Evolutionary conservation across 1,140 invertebrate species (phyloP).

Genomic region (Drosophila obscura): DNA sequence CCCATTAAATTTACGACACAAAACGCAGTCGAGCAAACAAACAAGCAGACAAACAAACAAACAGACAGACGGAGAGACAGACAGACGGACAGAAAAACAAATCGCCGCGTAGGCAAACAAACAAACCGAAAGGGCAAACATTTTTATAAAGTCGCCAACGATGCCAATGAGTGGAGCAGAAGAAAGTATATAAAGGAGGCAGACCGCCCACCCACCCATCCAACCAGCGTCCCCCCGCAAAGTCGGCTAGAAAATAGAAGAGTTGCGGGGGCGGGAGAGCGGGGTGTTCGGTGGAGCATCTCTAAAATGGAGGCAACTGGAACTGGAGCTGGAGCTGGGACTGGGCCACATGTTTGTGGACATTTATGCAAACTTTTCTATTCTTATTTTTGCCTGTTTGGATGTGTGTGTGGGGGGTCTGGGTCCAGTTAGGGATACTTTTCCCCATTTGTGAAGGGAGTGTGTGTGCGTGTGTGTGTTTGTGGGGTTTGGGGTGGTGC

Average conservation of each 20-base stretch:
- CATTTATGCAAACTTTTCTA: slow-evolving; percentile 73
- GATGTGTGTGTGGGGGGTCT: slow-evolving; percentile 15
- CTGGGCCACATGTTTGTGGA: slow-evolving; percentile 75
- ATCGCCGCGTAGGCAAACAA: slow-evolving; percentile 67
- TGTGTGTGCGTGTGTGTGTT: slow-evolving; percentile 10
- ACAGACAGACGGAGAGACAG: slow-evolving; percentile 25
- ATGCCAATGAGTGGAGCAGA: slow-evolving; percentile 43
- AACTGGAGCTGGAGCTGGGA: slow-evolving; percentile 28
- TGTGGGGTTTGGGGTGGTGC: not conserved
- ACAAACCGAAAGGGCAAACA: slow-evolving; percentile 73
- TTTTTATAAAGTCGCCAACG: slow-evolving; percentile 78
- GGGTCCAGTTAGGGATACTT: slow-evolving; percentile 30
- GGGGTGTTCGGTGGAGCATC: not conserved
- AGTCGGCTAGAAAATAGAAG: slow-evolving; percentile 36
- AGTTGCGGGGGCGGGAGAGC: slow-evolving; percentile 2
- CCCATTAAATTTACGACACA: slow-evolving; percentile 81
- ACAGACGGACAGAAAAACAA: slow-evolving; percentile 44
- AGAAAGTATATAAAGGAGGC: slow-evolving; percentile 11
- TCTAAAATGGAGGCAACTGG: slow-evolving; percentile 31
- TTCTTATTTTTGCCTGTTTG: slow-evolving; percentile 27
- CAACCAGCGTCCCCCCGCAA: not conserved
- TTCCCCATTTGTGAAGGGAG: slow-evolving; percentile 12
- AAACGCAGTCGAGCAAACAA: slow-evolving; percentile 75
- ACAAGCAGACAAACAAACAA: slow-evolving; percentile 55
- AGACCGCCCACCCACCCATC: slow-evolving; percentile 14